A percentile compares a stretch with the other conserved stretches of the same genome.
phyloP scores from a whole-genome alignment of 2,797 vertebrate genomes.

The Nannoperca obscura region DNA sequence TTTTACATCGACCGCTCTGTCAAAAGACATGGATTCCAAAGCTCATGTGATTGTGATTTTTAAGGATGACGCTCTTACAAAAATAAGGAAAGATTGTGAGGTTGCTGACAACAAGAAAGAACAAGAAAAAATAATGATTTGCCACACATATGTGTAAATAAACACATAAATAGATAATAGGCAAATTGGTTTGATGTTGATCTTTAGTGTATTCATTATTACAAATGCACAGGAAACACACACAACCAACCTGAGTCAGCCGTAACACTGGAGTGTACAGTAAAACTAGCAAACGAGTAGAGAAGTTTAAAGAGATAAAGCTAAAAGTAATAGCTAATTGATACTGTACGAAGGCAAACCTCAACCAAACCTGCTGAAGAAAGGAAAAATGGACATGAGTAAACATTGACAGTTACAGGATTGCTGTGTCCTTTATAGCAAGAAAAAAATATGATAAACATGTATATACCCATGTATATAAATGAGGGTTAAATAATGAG shows the following conservation, averaged over 20 bases:
- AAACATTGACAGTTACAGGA: slow-evolving; percentile 7
- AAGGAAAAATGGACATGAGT: background rate
- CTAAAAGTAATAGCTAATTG: background rate
- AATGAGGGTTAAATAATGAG: background rate
- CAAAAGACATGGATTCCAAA: slow-evolving; percentile 16
- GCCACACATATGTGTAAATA: background rate
- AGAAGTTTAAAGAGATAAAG: background rate
- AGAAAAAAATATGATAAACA: slow-evolving; percentile 7
- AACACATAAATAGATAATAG: background rate
- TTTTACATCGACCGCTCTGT: slow-evolving; percentile 35
- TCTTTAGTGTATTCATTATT: background rate
- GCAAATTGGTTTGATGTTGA: background rate
- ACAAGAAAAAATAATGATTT: background rate
- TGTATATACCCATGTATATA: background rate
- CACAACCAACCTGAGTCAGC: slow-evolving; percentile 11
- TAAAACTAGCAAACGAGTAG: slow-evolving; percentile 5
- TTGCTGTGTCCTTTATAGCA: background rate
- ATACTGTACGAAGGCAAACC: background rate
- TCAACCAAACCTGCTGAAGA: background rate
- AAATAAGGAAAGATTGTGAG: slow-evolving; percentile 5
- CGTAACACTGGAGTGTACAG: slow-evolving; percentile 7
- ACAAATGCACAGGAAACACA: slow-evolving; percentile 2
- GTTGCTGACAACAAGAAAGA: background rate
- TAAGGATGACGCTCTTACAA: background rate
- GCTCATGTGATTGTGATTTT: slow-evolving; percentile 15